Evolutionary conservation across 2,888 invertebrate genomes (phyloP), one percentile per base, ranked within the genome.

Genomic region (Agrochola litura): DNA sequence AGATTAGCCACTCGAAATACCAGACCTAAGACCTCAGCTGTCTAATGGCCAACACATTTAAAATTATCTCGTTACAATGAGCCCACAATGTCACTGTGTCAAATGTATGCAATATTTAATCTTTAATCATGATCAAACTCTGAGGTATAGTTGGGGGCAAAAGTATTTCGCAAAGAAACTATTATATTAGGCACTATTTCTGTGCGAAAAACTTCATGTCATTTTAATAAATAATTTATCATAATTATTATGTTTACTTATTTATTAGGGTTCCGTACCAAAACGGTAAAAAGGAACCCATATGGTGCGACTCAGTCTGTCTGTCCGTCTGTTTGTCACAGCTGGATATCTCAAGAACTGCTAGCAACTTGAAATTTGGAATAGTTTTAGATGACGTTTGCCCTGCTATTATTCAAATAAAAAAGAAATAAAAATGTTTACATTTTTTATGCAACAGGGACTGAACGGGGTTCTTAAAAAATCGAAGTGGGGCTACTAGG

Each of bases 51-150:
- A 16, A 54, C 16, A 60, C 54, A 54, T 84, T 58, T 69, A 52
- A 67, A 49, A 82, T 63, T 4, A 71, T 81, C 41, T 46, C 19
- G 6, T 73, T 70, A 81, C 61, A 66, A 52, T 30, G 56, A 63
- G n/a, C 19, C 30, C 25, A 52, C 64, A 82, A 81, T 81, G 71
- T 75, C 82, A 81, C 82, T 54, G 67, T 84, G 25, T 73, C 73
- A 67, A 67, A 16, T 63, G 49, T 66, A 37, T 64, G 49, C 56
- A 56, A 54, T 58, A 63, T 52, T 80, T 70, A 73, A 65, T 73
- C 14, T 63, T 41, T 70, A 41, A 85, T 68, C 71, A 76, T 64
- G 71, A 69, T 82, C 64, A 60, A 82, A 85, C 61, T 81, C 49
- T 71, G 14, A 46, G 9, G 64, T 61, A 82, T 64, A 61, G n/a